Percentiles rank a stretch among this genome's conserved stretches.
phyloP scores from a whole-genome alignment of 2,113 vertebrate genomes.

The Chaetodon auriga region DNA sequence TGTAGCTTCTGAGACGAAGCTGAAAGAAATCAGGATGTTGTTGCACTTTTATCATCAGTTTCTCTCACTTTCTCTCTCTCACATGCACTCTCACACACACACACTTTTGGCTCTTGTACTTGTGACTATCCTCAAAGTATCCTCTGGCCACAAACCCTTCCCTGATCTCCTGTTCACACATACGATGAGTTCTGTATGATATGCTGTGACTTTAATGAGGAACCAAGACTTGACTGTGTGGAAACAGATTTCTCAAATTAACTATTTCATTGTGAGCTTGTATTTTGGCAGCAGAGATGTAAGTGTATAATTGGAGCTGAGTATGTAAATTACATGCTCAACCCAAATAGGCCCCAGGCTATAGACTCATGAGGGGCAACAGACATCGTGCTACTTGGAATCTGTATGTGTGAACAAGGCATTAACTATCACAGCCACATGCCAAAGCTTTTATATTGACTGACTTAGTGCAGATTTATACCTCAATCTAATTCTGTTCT shows the following conservation, averaged over 20 bases:
- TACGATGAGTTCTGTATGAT: not conserved
- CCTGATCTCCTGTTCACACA: not conserved
- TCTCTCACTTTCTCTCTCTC: conserved; percentile 24
- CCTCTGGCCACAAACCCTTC: conserved; percentile 20
- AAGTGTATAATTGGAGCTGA: conserved; percentile 17
- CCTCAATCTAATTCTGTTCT: not conserved
- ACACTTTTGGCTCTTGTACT: conserved; percentile 27
- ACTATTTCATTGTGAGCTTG: not conserved
- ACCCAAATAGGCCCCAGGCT: not conserved
- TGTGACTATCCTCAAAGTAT: conserved; percentile 21
- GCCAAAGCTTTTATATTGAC: not conserved
- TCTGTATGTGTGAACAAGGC: not conserved
- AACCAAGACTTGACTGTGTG: not conserved
- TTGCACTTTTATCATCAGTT: conserved; percentile 56
- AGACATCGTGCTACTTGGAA: not conserved
- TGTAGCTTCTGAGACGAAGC: conserved; percentile 48
- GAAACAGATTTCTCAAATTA: conserved; percentile 4
- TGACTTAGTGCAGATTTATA: not conserved
- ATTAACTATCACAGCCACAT: not conserved
- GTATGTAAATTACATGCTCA: conserved; percentile 17
- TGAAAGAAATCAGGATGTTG: conserved; percentile 57
- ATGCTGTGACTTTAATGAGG: conserved; percentile 34
- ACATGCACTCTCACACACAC: not conserved
- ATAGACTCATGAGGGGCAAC: not conserved
- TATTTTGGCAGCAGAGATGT: conserved; percentile 9